Evolutionary conservation across 2,888 invertebrate genomes (phyloP), one percentile per base, ranked within the genome.

Genomic region (Papilio protenor): DNA sequence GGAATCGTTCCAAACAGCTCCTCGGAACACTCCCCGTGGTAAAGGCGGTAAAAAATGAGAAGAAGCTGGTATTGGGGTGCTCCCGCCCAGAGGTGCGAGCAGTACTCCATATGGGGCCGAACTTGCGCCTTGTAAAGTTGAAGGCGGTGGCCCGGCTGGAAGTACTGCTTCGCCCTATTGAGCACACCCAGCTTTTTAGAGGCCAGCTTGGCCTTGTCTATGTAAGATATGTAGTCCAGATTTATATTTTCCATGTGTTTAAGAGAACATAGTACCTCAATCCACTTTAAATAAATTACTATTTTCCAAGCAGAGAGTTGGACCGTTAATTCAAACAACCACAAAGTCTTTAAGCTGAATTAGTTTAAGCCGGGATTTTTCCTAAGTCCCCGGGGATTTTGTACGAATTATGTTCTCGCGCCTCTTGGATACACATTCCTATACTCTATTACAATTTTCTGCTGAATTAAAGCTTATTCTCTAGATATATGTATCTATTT

Each of bases 261-360:
- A 18, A 64, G 16, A 64, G 61, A 18, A 64, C 27, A 23, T 57
- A 57, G 6, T 64, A 33, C 33, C 40, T 40, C 66, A 45, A 69
- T 69, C 40, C 45, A 69, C 66, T 45, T 45, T 69, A 69, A 69
- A 69, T 69, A 69, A 45, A 69, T 69, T 69, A 69, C 66, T 69
- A 69, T 69, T 69, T 69, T 69, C n/a, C 66, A 21, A 69, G 66
- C 66, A 69, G 45, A 64, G 64, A 72, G 70, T 76, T 76, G 61
- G 71, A 27, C 59, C 49, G 76, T 71, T 69, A 33, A 76, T 47
- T 49, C 47, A 76, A 71, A 33, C 47, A 70, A 70, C 76, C 76
- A 49, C 71, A 71, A 76, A 76, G 76, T 70, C 55, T 76, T 76
- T 76, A 71, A 75, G 76, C 71, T 57, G 76, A 76, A 61, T 71